Base-by-base conservation (phyloP, 2,888 invertebrate species). In the Lypha dubia region DNA sequence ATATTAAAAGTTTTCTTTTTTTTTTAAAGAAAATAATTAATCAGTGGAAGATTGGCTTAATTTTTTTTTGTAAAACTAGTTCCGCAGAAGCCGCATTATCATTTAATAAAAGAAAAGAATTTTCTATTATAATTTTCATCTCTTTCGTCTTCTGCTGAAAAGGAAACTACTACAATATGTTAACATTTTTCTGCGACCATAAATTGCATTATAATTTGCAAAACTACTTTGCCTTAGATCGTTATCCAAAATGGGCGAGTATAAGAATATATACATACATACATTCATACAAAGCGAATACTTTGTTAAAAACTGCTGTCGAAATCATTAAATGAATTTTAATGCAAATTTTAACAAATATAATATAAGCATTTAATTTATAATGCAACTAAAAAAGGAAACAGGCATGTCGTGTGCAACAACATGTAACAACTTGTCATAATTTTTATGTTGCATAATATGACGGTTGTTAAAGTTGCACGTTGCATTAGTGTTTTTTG, bases 371-470 rank as follows among this genome's bases (percentile, higher is more conserved):
- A 81, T 81, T 81, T 68, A 53, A 41, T 44, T 81, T 74, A 68
- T 15, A 56, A 38, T 70, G 65, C 70, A 24, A 49, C 74, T 75
- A 60, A 65, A 73, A 79, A 83, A 71, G 79, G 79, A 83, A 83
- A 83, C 70, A 75, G 49, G 75, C 79, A 71, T 79, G 70, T 83
- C 79, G 58, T 83, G 75, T 75, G 79, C 79, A 83, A 75, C 83
- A 83, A 65, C 83, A 83, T 83, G 83, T 83, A 65, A 83, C 83
- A 83, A 79, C 83, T 79, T 79, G 75, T 83, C 83, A 79, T 70
- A 79, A 75, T 79, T 83, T 83, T 81, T 75, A 79, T 83, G 75
- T 79, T 83, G 83, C 75, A 83, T 83, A 75, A 79, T 79, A 79
- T 63, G 75, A 53, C 41, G 68, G 41, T 68, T 71, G 53, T 79